These are phyloP conservation scores for Corvus moneduloides DNA, from an alignment of 2,113 vertebrate species.

Conservation along the genomic window DNA sequence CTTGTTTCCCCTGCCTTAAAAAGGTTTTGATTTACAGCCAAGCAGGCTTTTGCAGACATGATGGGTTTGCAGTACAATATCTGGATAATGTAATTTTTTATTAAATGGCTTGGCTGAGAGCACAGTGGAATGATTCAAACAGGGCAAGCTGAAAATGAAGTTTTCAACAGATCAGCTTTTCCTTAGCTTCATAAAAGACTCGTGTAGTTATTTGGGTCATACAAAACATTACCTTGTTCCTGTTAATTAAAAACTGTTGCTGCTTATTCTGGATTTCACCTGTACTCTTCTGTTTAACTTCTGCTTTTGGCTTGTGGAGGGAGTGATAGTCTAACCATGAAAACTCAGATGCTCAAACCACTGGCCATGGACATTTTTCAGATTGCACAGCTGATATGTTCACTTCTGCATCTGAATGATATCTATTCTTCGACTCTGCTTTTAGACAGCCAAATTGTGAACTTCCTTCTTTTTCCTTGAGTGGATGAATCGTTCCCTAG, in stretches of 20 bases:
- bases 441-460: neutral
- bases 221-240: neutral
- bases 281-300: neutral
- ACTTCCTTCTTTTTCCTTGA: neutral
- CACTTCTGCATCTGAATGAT: neutral
- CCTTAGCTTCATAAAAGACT: neutral
- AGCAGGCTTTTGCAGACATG: neutral
- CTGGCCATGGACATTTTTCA: neutral
- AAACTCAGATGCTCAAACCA: neutral
- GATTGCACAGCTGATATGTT: neutral
- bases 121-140: neutral
- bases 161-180: neutral
- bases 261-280: neutral
- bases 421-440: neutral
- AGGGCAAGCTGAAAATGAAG: neutral
- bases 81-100: neutral
- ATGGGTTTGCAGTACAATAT: neutral
- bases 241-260: neutral
- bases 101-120: neutral
- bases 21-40: slow-evolving; percentile 24
- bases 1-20: neutral
- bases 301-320: neutral
- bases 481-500: rapidly evolving
- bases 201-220: neutral
- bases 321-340: neutral